phyloP scores from a whole-genome alignment of 2,113 vertebrate species.

The Leucopsar rothschildi region DNA sequence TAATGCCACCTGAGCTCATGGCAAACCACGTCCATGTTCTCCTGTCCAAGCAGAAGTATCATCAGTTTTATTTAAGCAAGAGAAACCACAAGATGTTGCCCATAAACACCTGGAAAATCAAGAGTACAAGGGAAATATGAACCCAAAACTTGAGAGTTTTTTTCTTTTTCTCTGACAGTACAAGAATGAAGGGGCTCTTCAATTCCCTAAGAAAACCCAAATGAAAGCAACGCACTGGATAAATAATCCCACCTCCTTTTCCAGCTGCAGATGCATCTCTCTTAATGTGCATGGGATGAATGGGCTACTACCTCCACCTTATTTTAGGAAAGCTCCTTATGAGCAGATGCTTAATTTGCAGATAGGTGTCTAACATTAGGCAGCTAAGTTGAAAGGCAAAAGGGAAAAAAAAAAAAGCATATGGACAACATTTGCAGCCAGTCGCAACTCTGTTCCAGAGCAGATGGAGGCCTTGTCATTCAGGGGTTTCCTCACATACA shows the following conservation, averaged over 20 bases:
- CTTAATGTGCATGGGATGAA: rapidly evolving
- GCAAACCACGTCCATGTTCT: background rate
- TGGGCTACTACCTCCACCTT: background rate
- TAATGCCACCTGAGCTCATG: background rate
- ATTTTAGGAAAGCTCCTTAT: background rate
- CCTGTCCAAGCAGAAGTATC: background rate
- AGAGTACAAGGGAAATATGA: background rate
- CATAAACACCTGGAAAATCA: background rate
- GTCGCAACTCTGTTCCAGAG: constrained; percentile 42
- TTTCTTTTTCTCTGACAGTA: background rate
- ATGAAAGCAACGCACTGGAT: background rate
- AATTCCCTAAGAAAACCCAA: background rate
- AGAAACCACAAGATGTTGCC: background rate
- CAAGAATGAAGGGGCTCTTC: background rate
- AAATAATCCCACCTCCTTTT: background rate
- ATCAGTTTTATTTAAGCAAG: background rate
- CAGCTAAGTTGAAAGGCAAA: constrained; percentile 20
- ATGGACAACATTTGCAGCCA: constrained; percentile 62
- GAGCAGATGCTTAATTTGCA: constrained; percentile 19
- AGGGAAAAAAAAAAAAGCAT: constrained; percentile 30
- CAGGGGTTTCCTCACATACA: constrained; percentile 35
- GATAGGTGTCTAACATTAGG: constrained; percentile 46
- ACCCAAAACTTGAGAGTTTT: background rate
- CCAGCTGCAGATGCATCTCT: background rate
- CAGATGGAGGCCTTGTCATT: constrained; percentile 62